Conservation (phyloP, 2,888 invertebrate genomes). For the Leucoma salicis region DNA sequence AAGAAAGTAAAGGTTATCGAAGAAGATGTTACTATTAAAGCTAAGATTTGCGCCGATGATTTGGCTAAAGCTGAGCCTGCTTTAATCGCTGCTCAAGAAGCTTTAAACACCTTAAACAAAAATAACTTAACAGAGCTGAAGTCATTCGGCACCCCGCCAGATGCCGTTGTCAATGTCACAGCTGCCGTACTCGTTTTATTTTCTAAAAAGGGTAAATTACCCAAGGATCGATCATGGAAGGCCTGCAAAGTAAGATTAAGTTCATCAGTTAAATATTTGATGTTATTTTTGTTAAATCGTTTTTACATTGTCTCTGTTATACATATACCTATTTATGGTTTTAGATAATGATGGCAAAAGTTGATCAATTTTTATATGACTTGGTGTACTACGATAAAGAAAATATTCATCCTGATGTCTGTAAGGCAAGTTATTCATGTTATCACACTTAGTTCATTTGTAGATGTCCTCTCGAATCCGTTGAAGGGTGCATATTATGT, state of each 20-base stretch:
- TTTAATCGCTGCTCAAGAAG: conserved; percentile 92
- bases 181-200: conserved; percentile 95
- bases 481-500: no score
- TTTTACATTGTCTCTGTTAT: background rate
- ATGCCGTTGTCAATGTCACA: conserved; percentile 92
- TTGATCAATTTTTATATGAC: conserved; percentile 92
- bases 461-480: no score
- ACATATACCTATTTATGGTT: conserved; percentile 28
- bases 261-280: background rate
- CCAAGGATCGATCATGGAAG: conserved; percentile 97
- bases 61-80: conserved; percentile 96
- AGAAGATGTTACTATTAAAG: conserved; percentile 92
- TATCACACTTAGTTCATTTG: no score
- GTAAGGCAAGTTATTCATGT: conserved; percentile 84
- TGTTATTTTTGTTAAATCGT: background rate
- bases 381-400: conserved; percentile 95
- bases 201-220: conserved; percentile 90
- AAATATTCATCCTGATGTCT: conserved; percentile 93
- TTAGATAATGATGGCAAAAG: conserved; percentile 91
- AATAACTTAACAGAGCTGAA: conserved; percentile 96
- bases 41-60: conserved; percentile 93
- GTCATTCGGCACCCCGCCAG: conserved; percentile 95
- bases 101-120: conserved; percentile 95
- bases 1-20: conserved; percentile 94
- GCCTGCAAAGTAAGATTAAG: conserved; percentile 85